Percentiles rank a stretch among this genome's conserved stretches.
Conservation (phyloP, 1,140 invertebrate genomes). For the Pseudomyrmex cubaensis region DNA sequence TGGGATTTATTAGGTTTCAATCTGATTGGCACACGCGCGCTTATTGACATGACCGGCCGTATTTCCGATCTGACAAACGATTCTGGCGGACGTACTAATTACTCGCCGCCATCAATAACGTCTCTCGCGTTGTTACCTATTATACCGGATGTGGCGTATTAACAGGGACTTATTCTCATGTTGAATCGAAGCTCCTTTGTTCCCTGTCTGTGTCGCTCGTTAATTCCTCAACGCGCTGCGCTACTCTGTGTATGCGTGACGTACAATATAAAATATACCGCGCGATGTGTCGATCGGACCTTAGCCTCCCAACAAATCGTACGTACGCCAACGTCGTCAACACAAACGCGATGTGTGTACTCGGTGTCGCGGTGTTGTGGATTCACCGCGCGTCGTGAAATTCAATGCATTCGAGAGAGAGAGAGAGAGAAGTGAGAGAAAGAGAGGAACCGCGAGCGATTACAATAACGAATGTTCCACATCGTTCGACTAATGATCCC, state of each 20-base stretch:
- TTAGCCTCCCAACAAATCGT: slow-evolving; percentile 64
- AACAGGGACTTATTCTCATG: slow-evolving; percentile 45
- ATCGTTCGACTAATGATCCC: slow-evolving; percentile 39
- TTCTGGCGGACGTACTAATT: slow-evolving; percentile 66
- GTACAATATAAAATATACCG: slow-evolving; percentile 47
- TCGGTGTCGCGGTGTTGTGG: slow-evolving; percentile 13
- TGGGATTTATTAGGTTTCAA: slow-evolving; percentile 67
- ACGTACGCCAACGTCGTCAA: slow-evolving; percentile 62
- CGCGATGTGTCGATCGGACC: slow-evolving; percentile 36
- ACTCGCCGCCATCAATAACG: slow-evolving; percentile 60
- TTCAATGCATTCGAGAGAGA: slow-evolving; percentile 50
- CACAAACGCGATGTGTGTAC: slow-evolving; percentile 44
- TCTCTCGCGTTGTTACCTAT: slow-evolving; percentile 12
- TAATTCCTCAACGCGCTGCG: slow-evolving; percentile 49
- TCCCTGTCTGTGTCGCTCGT: slow-evolving; percentile 39
- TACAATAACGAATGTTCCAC: slow-evolving; percentile 54
- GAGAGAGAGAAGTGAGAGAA: background rate
- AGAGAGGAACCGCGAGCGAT: slow-evolving; percentile 48
- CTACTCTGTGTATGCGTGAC: background rate
- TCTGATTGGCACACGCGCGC: slow-evolving; percentile 26
- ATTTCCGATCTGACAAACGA: slow-evolving; percentile 55
- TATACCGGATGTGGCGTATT: background rate
- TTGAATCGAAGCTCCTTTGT: slow-evolving; percentile 46
- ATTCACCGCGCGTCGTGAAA: slow-evolving; percentile 21
- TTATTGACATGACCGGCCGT: slow-evolving; percentile 50